These are phyloP conservation scores for Eulemur albifrons DNA, from an alignment of 2,797 vertebrate genomes.

Conservation along the genomic window DNA sequence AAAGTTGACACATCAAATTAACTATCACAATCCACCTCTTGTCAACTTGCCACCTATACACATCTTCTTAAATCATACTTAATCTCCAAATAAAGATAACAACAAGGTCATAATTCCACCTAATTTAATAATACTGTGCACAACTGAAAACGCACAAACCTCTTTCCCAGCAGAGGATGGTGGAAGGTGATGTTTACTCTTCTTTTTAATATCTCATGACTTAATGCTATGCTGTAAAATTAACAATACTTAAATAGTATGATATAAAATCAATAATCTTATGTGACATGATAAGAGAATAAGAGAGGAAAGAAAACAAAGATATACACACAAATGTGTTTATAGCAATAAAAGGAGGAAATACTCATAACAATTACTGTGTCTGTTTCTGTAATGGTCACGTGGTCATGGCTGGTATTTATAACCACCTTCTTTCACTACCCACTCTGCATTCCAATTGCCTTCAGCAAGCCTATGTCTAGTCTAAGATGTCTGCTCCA, in stretches of 20 bases:
- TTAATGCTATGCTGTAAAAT: not conserved
- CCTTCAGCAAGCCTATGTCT: not conserved
- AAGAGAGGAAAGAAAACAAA: too few species aligned
- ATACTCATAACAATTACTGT: not conserved
- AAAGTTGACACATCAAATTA: not conserved
- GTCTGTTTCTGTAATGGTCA: not conserved
- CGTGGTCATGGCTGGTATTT: not conserved
- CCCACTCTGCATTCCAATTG: not conserved
- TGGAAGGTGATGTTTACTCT: not conserved
- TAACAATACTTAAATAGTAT: not conserved
- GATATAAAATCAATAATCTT: not conserved
- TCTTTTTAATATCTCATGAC: not conserved
- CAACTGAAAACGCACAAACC: not conserved
- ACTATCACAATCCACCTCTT: not conserved
- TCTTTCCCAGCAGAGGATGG: not conserved
- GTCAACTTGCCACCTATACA: not conserved
- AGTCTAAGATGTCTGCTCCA: too few species aligned
- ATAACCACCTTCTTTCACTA: not conserved
- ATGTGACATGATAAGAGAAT: not conserved
- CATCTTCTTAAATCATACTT: not conserved
- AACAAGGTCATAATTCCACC: not conserved
- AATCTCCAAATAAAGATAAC: not conserved
- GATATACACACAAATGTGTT: not conserved
- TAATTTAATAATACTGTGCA: not conserved
- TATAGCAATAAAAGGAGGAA: not conserved